Evolutionary conservation across 2,113 vertebrate genomes (phyloP).

Genomic region (Lophura nycthemera): DNA sequence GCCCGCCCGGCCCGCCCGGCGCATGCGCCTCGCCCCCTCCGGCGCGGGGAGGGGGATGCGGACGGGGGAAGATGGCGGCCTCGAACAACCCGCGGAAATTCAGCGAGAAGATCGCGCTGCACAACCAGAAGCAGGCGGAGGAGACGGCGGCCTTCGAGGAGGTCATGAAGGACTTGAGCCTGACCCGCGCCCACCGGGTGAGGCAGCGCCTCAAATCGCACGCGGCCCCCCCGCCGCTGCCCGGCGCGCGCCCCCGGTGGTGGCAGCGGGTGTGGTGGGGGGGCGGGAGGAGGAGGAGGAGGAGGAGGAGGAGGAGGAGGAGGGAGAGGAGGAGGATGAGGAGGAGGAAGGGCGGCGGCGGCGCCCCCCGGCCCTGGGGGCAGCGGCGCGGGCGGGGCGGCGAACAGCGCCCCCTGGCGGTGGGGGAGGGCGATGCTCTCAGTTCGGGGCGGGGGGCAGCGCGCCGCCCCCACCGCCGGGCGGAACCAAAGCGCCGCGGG

Average conservation of each 20-base stretch:
- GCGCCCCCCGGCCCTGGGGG: not conserved
- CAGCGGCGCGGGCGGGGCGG: not conserved
- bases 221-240: too few species aligned
- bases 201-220: constrained; percentile 44
- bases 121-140: constrained; percentile 96
- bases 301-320: not conserved
- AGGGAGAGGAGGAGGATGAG: not conserved
- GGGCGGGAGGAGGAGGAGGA: not conserved
- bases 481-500: too few species aligned
- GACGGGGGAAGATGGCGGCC: constrained; percentile 92
- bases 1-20: not conserved
- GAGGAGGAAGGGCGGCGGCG: too few species aligned
- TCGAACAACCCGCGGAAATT: constrained; percentile 99
- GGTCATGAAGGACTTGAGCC: constrained; percentile 95
- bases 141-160: constrained; percentile 95
- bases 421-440: not conserved
- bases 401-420: constrained; percentile 10
- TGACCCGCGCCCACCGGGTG: constrained; percentile 93
- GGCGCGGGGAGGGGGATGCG: constrained; percentile 56
- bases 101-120: constrained; percentile 97
- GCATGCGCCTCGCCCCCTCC: constrained; percentile 55
- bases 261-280: not conserved
- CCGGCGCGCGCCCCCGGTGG: not conserved
- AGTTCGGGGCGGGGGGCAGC: not conserved
- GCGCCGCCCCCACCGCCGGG: too few species aligned